Base-by-base conservation (phyloP, 2,113 vertebrate species). In the Corythornis vintsioides region DNA sequence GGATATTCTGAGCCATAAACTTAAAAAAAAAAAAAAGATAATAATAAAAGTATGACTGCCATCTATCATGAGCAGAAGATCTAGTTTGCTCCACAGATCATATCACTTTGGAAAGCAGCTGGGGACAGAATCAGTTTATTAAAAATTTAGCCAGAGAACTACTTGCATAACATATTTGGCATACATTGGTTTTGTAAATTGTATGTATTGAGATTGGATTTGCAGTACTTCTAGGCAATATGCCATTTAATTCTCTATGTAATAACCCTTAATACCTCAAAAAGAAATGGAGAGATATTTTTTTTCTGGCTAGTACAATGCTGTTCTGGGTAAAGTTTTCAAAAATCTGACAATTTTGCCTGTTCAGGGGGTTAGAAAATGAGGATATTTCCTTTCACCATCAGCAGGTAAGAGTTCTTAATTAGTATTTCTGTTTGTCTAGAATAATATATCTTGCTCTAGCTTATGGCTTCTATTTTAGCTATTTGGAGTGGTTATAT, bases 1-100 rank as follows among this genome's bases (percentile, higher is more conserved):
- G 67, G 79, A 57, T n/a, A 96, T 88, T 94, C 93, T 92, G 83
- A 95, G 66, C 45, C 86, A 79, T 77, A 94, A 95, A 87, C 40
- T 89, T 90, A 6, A 52, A 48, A 83, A 75, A 4, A 47, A 47
- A 47, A 47, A 48, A 47, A 83, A 92, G 81, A 89, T 84, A 90
- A 26, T 57, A 92, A 88, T 83, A 55, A 90, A 93, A 93, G 28
- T n/a, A 81, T 88, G 63, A 31, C 53, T 89, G 40, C 11, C n/a
- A 73, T 89, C 76, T 64, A 40, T 86, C 57, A 88, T 26, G 10
- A 94, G 31, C n/a, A 91, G 59, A 89, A 80, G 38, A 89, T 78
- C 26, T 87, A 53, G 24, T 45, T 89, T 96, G 35, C 22, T 71
- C 38, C 83, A 65, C 11, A 31, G 10, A 72, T 86, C 75, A 56